Evolutionary conservation across 2,888 invertebrate species (phyloP).

Genomic region (Platynereis dumerilii): DNA sequence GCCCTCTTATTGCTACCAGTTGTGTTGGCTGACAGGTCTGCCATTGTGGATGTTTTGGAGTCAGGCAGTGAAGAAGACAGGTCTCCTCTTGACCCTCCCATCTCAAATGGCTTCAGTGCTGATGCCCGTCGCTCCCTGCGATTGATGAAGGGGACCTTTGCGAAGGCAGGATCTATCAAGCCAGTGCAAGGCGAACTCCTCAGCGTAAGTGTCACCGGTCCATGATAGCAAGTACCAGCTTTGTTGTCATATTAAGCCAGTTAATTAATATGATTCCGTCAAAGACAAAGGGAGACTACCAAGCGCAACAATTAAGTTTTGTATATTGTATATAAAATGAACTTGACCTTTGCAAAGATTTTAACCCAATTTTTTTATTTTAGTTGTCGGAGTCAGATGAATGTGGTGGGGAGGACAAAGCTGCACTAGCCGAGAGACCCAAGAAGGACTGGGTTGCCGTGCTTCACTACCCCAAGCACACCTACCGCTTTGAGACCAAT

Average conservation of each 20-base stretch:
- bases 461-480: constrained; percentile 4
- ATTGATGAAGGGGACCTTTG: constrained; percentile 7
- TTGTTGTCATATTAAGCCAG: too few species aligned
- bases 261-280: too few species aligned
- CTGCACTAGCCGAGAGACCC: background rate
- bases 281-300: too few species aligned
- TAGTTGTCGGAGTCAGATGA: background rate
- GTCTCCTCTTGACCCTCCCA: background rate
- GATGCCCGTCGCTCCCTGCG: background rate
- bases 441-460: constrained; percentile 18
- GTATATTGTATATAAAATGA: too few species aligned
- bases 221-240: too few species aligned
- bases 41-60: constrained; percentile 9
- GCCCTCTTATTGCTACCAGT: constrained; percentile 2
- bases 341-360: too few species aligned
- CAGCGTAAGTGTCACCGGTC: background rate
- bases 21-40: constrained; percentile 17
- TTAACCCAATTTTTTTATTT: too few species aligned
- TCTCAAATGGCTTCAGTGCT: background rate
- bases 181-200: constrained; percentile 10
- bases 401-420: background rate
- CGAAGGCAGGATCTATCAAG: constrained; percentile 11
- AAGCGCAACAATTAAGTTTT: too few species aligned
- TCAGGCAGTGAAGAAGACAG: background rate
- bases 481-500: background rate